Evolutionary conservation across 2,888 invertebrate species (phyloP).

Genomic region (Minunthozetes semirufus): DNA sequence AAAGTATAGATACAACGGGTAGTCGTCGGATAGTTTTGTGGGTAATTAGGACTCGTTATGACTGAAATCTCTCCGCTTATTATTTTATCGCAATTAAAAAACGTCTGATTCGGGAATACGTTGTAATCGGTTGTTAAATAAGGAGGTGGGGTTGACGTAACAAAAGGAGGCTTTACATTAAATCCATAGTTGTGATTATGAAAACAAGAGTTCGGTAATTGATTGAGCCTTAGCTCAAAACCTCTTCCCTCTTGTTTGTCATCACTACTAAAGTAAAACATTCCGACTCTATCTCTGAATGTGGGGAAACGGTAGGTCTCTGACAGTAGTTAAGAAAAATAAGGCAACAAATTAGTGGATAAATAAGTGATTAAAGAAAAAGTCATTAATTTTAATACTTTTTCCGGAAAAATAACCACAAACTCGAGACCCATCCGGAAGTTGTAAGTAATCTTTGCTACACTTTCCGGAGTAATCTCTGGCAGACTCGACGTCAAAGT

Average conservation of each 20-base stretch:
- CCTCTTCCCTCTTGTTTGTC: conserved; percentile 42
- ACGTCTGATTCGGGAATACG: background rate
- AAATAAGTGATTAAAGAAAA: conserved; percentile 8
- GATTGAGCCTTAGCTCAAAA: conserved; percentile 42
- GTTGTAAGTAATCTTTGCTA: conserved; percentile 40
- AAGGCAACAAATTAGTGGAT: conserved; percentile 15
- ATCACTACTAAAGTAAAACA: conserved; percentile 42
- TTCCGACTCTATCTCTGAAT: conserved; percentile 38
- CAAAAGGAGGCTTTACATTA: background rate
- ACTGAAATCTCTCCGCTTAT: conserved; percentile 37
- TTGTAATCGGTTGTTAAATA: background rate
- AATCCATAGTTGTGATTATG: conserved; percentile 22
- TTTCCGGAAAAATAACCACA: conserved; percentile 39
- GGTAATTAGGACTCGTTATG: conserved; percentile 41
- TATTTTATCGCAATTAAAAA: conserved; percentile 39
- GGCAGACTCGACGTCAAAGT: conserved; percentile 39
- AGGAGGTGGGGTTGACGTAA: background rate
- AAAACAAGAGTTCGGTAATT: conserved; percentile 40
- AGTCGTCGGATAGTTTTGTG: conserved; percentile 40
- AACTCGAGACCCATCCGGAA: conserved; percentile 40
- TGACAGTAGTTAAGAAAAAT: conserved; percentile 29
- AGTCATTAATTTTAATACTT: conserved; percentile 37
- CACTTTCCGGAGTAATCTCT: conserved; percentile 37
- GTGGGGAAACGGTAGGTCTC: conserved; percentile 40
- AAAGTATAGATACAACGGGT: conserved; percentile 41